These are phyloP conservation scores for Apamea monoglypha DNA, from an alignment of 2,888 invertebrate genomes.

Conservation along the genomic window DNA sequence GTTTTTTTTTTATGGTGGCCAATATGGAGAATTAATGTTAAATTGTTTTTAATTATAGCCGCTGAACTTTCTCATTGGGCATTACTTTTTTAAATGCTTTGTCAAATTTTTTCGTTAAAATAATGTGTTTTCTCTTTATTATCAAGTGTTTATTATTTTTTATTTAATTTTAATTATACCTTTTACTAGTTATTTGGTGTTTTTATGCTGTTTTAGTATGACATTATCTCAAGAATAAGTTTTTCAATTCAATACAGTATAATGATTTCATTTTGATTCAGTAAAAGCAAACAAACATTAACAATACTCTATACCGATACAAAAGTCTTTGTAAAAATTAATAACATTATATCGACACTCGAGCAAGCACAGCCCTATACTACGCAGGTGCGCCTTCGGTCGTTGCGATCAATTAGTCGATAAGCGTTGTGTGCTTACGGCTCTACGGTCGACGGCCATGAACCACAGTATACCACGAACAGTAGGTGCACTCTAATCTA, in stretches of 20 bases:
- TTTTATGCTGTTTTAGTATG: not conserved
- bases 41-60: not conserved
- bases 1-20: not conserved
- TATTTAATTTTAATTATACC: not conserved
- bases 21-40: not conserved
- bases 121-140: not conserved
- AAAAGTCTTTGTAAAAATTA: not conserved
- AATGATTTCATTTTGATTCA: not conserved
- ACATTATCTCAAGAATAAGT: not conserved
- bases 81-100: not conserved
- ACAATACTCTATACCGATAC: not conserved
- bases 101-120: not conserved
- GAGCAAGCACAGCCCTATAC: slow-evolving; percentile 54
- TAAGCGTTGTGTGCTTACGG: slow-evolving; percentile 73
- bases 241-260: not conserved
- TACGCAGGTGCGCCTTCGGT: slow-evolving; percentile 73
- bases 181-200: not conserved
- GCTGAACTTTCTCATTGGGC: not conserved
- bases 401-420: slow-evolving; percentile 83
- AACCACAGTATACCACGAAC: slow-evolving; percentile 44
- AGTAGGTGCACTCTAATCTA: slow-evolving; percentile 46
- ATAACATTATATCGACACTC: slow-evolving; percentile 20
- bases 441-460: slow-evolving; percentile 57
- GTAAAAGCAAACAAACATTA: not conserved
- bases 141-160: not conserved